Evolutionary conservation across 2,888 invertebrate species (phyloP).

Genomic region (Eurytoma adleriae): DNA sequence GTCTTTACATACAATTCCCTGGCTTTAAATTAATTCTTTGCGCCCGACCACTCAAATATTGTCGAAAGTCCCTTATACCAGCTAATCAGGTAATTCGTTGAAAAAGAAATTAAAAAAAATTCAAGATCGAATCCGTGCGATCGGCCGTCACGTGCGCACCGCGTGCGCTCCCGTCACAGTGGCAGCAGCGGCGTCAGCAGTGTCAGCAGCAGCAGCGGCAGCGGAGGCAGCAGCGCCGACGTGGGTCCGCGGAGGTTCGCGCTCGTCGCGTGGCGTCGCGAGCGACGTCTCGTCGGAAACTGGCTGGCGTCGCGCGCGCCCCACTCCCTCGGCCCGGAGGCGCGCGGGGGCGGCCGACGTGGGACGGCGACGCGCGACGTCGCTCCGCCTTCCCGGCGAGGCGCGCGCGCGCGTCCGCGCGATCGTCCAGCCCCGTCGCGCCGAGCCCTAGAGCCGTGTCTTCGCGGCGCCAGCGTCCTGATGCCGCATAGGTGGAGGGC

Average conservation of each 20-base stretch:
- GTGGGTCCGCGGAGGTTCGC: background rate
- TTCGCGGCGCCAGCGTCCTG: no score
- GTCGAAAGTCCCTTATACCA: no score
- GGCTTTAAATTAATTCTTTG: no score
- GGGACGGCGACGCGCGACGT: constrained; percentile 64
- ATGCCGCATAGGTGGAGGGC: no score
- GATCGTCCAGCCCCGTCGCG: background rate
- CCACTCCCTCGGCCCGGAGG: constrained; percentile 15
- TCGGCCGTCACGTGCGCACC: background rate
- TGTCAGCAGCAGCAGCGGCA: background rate
- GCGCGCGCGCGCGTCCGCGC: background rate
- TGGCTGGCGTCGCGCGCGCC: constrained; percentile 57
- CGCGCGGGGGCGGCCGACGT: constrained; percentile 63
- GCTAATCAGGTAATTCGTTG: background rate
- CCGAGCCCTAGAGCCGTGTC: no score
- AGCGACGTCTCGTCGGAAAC: constrained; percentile 70
- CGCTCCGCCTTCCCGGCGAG: constrained; percentile 71
- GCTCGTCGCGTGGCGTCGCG: constrained; percentile 66
- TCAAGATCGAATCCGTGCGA: background rate
- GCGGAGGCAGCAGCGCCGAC: background rate
- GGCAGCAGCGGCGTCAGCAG: background rate
- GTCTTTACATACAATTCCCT: background rate
- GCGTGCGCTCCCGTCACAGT: background rate
- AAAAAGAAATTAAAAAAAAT: background rate
- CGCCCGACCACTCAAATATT: no score